phyloP scores from a whole-genome alignment of 2,888 invertebrate genomes.

The Campaea margaritaria region DNA sequence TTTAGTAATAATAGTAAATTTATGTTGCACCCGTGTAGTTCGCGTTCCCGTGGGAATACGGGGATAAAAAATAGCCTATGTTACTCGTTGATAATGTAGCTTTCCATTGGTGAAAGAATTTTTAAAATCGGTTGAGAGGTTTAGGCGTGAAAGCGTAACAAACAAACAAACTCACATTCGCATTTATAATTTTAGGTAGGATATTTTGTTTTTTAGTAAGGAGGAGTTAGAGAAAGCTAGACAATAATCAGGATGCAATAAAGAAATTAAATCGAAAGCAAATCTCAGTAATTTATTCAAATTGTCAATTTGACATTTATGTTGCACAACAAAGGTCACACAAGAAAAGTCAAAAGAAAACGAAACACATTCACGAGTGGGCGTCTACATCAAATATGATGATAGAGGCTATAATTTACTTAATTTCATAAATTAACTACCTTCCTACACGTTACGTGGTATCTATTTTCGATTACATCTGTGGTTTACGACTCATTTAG shows the following conservation, averaged over 20 bases:
- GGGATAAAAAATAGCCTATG: too few species aligned
- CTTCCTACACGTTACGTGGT: conserved; percentile 40
- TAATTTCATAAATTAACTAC: conserved; percentile 41
- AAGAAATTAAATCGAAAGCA: conserved; percentile 25
- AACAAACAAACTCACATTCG: too few species aligned
- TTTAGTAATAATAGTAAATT: too few species aligned
- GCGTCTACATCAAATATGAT: conserved; percentile 34
- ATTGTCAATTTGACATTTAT: conserved; percentile 21
- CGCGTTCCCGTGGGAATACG: too few species aligned
- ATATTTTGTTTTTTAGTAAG: not conserved
- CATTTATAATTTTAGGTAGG: too few species aligned
- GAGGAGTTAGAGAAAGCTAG: not conserved
- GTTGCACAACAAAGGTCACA: conserved; percentile 28
- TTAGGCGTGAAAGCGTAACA: too few species aligned
- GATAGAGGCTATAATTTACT: conserved; percentile 38
- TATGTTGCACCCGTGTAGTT: too few species aligned
- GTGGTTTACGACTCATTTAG: conserved; percentile 33
- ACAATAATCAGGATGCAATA: conserved; percentile 6
- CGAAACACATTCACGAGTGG: conserved; percentile 28
- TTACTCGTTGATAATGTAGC: too few species aligned
- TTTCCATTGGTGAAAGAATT: too few species aligned
- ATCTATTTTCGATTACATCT: conserved; percentile 33
- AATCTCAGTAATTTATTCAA: conserved; percentile 19
- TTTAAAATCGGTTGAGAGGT: too few species aligned
- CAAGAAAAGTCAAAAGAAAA: conserved; percentile 22